phyloP scores from a whole-genome alignment of 1,140 invertebrate species.

The Drosophila orosa region DNA sequence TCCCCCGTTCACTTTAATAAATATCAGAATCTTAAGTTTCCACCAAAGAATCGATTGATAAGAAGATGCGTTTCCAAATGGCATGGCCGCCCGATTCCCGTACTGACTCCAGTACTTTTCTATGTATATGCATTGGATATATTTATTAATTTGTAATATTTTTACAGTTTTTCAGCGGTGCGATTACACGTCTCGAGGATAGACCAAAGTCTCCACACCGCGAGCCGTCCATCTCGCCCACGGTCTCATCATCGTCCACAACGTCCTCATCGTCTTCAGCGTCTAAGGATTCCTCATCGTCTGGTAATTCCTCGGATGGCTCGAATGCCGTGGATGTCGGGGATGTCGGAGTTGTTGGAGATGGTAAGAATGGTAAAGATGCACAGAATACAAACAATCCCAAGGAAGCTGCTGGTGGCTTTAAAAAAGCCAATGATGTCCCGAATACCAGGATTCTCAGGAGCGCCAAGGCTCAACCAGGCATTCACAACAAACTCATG shows the following conservation, averaged over 20 bases:
- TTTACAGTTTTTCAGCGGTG: conserved; percentile 8
- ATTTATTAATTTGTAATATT: neutral
- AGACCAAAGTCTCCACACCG: neutral
- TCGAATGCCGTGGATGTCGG: neutral
- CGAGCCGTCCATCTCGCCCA: neutral
- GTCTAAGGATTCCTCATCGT: neutral
- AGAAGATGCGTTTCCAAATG: neutral
- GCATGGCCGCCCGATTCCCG: neutral
- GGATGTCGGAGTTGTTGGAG: too few species aligned
- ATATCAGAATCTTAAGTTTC: neutral
- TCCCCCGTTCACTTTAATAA: neutral
- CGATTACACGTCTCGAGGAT: neutral
- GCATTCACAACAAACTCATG: too few species aligned
- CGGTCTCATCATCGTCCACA: neutral
- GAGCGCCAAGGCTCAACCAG: too few species aligned
- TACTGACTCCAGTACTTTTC: neutral
- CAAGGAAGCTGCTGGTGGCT: too few species aligned
- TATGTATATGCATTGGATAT: neutral
- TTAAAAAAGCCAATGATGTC: too few species aligned
- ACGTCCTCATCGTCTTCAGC: neutral
- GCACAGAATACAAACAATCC: too few species aligned
- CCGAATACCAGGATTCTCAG: too few species aligned
- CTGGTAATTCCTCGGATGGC: neutral
- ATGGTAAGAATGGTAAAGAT: too few species aligned
- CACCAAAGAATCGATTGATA: neutral